Base-by-base conservation (phyloP, 37 sponge, comb jelly and placozoan genomes). In the Halisarca cf. caerulea region DNA sequence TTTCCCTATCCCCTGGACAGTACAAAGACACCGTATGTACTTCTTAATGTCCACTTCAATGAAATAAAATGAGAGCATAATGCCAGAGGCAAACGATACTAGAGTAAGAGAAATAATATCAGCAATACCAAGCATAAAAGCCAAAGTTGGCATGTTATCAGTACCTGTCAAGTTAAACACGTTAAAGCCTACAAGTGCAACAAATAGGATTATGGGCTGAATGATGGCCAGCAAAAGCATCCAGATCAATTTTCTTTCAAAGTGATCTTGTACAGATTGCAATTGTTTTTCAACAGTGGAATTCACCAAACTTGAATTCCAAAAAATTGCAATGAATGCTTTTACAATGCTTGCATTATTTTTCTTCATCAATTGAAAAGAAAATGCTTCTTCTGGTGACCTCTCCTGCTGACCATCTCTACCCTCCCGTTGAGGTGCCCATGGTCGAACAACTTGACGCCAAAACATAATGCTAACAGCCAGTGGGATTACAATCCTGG, bases 41-140 rank as follows among this genome's bases (percentile, higher is more conserved):
- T 40, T 32, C 6, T 74, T 74, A n/a, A 74, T 74, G 20, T 74
- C 24, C 24, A 39, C 24, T 44, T 74, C 77, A 74, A 43, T 37
- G 42, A 74, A 74, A 39, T 74, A 74, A 6, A 74, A 43, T 2
- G 77, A 74, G 15, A 74, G 45, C 45, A 74, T 74, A 24, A 74
- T 20, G 2, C 77, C 77, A 74, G 42, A 74, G 45, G 36, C 45
- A 43, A 44, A 33, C 7, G 25, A 18, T 42, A 43, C 25, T 3
- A 74, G 24, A 23, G 38, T n/a, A 41, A 74, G 36, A 0, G 77
- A 74, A 2, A 74, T 20, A 4, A 74, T 14, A 74, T 74, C 77
- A 39, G 24, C 42, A 17, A 40, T 2, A 37, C 77, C 77, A 11
- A 74, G 77, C 77, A 37, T 40, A 32, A 3, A n/a, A 6, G 69